phyloP scores from a whole-genome alignment of 2,797 vertebrate species.

The Etheostoma perlongum region DNA sequence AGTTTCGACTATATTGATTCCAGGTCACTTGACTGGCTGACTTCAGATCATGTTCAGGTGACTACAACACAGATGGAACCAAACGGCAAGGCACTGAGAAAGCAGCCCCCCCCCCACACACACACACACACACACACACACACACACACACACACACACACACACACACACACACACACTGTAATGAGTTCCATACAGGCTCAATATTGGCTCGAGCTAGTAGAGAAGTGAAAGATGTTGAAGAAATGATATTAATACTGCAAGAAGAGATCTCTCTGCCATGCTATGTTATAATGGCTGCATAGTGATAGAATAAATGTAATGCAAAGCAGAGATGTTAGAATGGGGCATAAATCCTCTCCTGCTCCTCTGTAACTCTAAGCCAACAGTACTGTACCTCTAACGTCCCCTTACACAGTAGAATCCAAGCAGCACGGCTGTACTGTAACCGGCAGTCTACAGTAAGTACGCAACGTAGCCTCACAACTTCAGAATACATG shows the following conservation, averaged over 20 bases:
- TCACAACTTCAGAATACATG: neutral
- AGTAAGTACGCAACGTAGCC: constrained; percentile 25
- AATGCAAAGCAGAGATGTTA: constrained; percentile 63
- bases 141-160: too few species aligned
- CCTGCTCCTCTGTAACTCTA: constrained; percentile 42
- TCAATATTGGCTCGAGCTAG: constrained; percentile 54
- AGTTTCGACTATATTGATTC: constrained; percentile 76
- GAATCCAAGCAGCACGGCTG: constrained; percentile 1
- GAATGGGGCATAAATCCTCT: constrained; percentile 54
- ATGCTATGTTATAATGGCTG: constrained; percentile 55
- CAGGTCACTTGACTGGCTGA: constrained; percentile 80
- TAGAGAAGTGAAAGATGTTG: constrained; percentile 65
- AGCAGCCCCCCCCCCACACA: constrained; percentile 31
- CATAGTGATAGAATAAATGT: constrained; percentile 56
- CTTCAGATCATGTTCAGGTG: constrained; percentile 80
- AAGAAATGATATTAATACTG: constrained; percentile 69
- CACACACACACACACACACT: neutral
- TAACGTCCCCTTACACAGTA: neutral
- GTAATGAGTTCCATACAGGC: constrained; percentile 77
- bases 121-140: too few species aligned
- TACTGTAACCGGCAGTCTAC: neutral
- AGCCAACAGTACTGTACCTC: constrained; percentile 19
- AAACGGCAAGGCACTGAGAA: constrained; percentile 62
- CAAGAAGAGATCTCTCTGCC: constrained; percentile 59
- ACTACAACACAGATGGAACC: constrained; percentile 77